Evolutionary conservation across 2,113 vertebrate genomes (phyloP).

Genomic region (Hemibagrus wyckioides): DNA sequence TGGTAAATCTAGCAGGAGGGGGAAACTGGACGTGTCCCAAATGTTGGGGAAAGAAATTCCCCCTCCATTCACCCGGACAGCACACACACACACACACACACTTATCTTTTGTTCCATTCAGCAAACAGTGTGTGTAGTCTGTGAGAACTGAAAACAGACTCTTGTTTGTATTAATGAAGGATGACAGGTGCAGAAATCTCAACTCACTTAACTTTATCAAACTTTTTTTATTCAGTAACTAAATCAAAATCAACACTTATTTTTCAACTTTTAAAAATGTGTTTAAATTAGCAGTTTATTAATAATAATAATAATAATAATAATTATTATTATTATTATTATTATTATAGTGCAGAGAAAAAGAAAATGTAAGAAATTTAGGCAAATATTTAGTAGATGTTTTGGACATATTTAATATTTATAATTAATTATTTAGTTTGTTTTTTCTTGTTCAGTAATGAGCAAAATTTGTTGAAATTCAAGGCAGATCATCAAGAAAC

Average conservation of each 20-base stretch:
- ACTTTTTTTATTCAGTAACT: neutral
- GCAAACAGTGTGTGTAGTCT: slow-evolving; percentile 31
- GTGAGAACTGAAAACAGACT: slow-evolving; percentile 41
- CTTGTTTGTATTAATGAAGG: slow-evolving; percentile 7
- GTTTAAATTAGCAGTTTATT: neutral
- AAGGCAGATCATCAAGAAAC: no score
- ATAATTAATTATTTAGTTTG: neutral
- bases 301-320: neutral
- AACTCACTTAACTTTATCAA: neutral
- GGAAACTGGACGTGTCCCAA: slow-evolving; percentile 11
- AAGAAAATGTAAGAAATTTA: no score
- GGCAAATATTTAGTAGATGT: neutral
- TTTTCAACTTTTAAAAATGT: neutral
- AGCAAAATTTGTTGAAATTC: neutral
- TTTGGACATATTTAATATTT: neutral
- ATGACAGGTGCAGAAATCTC: slow-evolving; percentile 30
- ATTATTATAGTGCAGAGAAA: no score
- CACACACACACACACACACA: slow-evolving; percentile 4
- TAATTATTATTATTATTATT: no score
- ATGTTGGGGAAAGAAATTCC: neutral
- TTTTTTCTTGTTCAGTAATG: neutral
- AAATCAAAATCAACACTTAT: neutral
- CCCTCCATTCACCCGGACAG: neutral
- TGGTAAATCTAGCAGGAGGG: slow-evolving; percentile 35
- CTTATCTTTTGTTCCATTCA: slow-evolving; percentile 31